Conservation (phyloP, 2,113 vertebrate genomes). For the Poeciliopsis turrubarensis region DNA sequence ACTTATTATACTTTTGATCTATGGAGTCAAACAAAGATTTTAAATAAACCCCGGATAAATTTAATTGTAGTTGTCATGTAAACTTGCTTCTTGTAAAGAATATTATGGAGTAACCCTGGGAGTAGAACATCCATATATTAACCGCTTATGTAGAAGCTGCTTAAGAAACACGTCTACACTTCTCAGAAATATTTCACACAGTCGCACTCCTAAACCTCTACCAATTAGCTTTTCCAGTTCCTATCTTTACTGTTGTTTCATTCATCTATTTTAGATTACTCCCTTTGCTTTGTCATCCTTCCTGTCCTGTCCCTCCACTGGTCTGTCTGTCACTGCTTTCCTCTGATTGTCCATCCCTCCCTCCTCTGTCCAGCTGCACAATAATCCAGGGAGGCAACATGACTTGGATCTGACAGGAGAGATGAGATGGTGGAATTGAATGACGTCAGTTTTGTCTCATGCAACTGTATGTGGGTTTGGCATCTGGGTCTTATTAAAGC, state of each 20-base stretch:
- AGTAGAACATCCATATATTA: background rate
- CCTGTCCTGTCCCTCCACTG: constrained; percentile 36
- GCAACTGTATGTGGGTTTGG: constrained; percentile 46
- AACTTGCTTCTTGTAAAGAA: background rate
- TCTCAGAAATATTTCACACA: background rate
- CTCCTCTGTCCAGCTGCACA: constrained; percentile 65
- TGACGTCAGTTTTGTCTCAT: constrained; percentile 67
- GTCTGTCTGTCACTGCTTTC: constrained; percentile 23
- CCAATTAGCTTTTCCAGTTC: background rate
- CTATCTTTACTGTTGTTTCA: background rate
- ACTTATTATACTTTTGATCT: background rate
- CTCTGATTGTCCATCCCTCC: constrained; percentile 20
- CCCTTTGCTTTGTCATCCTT: constrained; percentile 36
- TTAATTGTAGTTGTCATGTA: background rate
- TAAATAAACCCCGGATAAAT: background rate
- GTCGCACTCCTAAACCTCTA: background rate
- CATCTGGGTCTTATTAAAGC: constrained; percentile 80
- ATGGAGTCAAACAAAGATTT: background rate
- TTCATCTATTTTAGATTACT: constrained; percentile 14
- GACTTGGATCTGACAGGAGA: constrained; percentile 71
- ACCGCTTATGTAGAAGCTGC: background rate
- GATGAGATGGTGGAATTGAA: constrained; percentile 73
- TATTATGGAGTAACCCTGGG: background rate
- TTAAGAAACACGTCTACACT: background rate
- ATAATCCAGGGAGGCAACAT: constrained; percentile 73